Conservation (phyloP, 2,113 vertebrate genomes). For the Meriones unguiculatus region DNA sequence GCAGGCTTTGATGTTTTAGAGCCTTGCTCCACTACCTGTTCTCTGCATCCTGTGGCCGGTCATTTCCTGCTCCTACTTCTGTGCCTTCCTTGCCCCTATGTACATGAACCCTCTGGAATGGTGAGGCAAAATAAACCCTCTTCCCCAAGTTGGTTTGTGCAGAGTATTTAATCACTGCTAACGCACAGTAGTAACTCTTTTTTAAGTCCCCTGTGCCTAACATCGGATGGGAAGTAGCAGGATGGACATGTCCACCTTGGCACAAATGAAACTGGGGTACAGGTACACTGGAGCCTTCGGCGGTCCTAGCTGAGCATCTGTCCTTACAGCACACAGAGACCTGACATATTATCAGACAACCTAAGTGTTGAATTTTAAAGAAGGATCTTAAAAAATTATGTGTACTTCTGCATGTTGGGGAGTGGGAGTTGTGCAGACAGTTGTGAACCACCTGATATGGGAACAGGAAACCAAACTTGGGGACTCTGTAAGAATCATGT, state of each 20-base stretch:
- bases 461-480: not conserved
- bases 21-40: not conserved
- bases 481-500: not conserved
- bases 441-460: not conserved
- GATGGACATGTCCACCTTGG: not conserved
- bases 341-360: not conserved
- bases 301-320: not conserved
- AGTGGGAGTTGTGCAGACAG: not conserved
- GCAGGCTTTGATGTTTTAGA: not conserved
- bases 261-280: not conserved
- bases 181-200: not conserved
- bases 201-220: not conserved
- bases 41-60: not conserved
- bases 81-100: not conserved
- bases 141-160: not conserved
- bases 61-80: not conserved
- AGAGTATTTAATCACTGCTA: not conserved
- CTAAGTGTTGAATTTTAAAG: not conserved
- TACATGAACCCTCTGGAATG: not conserved
- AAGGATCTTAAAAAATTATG: not conserved
- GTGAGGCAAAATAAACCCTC: not conserved
- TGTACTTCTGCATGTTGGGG: not conserved
- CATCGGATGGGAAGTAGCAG: not conserved
- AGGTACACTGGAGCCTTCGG: not conserved
- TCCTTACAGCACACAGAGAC: slow-evolving; percentile 18